These are phyloP conservation scores for Microdon myrmicae DNA, from an alignment of 2,888 invertebrate species.

Conservation along the genomic window DNA sequence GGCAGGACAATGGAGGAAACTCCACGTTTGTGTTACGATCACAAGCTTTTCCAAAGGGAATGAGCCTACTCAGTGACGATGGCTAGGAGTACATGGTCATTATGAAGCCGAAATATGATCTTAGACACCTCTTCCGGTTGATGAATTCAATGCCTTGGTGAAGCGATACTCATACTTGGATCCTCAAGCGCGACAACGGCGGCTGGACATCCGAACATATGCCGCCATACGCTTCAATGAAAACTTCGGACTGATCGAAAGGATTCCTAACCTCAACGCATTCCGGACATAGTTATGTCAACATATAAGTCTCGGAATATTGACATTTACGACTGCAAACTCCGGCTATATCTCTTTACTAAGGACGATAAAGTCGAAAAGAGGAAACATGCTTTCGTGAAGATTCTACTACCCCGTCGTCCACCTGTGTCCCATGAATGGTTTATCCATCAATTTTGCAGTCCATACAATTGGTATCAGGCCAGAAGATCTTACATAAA, in stretches of 20 bases:
- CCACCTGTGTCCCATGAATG: constrained; percentile 92
- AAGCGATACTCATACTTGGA: constrained; percentile 84
- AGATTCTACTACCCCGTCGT: constrained; percentile 59
- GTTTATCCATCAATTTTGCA: constrained; percentile 88
- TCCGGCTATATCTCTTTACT: too few relatives aligned
- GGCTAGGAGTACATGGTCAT: constrained; percentile 88
- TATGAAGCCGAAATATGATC: constrained; percentile 94
- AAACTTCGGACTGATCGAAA: constrained; percentile 94
- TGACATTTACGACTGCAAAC: too few relatives aligned
- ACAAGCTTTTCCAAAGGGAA: constrained; percentile 88
- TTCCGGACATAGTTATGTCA: too few relatives aligned
- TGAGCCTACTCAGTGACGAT: constrained; percentile 85
- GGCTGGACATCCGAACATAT: constrained; percentile 82
- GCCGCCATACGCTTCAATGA: constrained; percentile 93
- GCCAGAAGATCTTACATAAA: too few relatives aligned
- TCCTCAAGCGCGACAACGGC: too few relatives aligned
- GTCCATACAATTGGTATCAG: too few relatives aligned
- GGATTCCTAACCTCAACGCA: constrained; percentile 88
- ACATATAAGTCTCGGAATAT: too few relatives aligned
- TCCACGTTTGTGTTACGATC: too few relatives aligned
- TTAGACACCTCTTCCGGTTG: constrained; percentile 92
- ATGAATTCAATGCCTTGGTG: constrained; percentile 96
- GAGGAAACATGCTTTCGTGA: too few relatives aligned
- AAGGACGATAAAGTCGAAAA: too few relatives aligned
- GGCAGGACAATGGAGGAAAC: too few relatives aligned